These are phyloP conservation scores for Kuschelorhynchus macadamiae DNA, from an alignment of 2,888 invertebrate genomes.

Conservation along the genomic window DNA sequence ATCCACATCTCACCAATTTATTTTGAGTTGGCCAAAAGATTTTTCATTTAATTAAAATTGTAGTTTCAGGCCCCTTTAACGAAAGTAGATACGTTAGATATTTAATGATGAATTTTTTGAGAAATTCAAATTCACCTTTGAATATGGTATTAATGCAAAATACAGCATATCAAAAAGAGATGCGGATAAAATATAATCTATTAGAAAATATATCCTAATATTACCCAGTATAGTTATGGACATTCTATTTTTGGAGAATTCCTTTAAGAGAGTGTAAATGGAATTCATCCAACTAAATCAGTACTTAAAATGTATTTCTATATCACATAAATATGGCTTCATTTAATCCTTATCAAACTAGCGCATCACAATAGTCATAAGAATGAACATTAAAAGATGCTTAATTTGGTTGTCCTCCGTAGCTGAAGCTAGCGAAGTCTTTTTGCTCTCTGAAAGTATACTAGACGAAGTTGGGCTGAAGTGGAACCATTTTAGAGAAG, in stretches of 20 bases:
- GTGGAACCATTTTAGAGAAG: constrained; percentile 60
- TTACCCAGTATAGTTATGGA: not conserved
- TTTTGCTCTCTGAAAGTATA: constrained; percentile 68
- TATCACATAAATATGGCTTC: constrained; percentile 37
- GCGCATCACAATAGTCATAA: constrained; percentile 43
- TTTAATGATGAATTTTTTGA: too few relatives aligned
- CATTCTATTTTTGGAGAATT: constrained; percentile 4
- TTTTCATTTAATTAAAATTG: too few relatives aligned
- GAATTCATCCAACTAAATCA: not conserved
- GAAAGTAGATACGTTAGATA: too few relatives aligned
- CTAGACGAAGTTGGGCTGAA: constrained; percentile 63
- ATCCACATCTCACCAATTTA: too few relatives aligned
- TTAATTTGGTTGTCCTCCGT: constrained; percentile 51
- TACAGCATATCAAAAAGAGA: not conserved
- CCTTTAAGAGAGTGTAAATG: not conserved
- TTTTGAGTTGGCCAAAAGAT: too few relatives aligned
- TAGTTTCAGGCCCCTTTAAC: too few relatives aligned
- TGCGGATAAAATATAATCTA: not conserved
- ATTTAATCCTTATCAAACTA: constrained; percentile 30
- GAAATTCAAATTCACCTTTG: too few relatives aligned
- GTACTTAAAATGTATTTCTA: constrained; percentile 14
- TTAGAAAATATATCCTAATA: not conserved
- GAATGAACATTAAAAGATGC: constrained; percentile 35
- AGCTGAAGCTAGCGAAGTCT: constrained; percentile 67
- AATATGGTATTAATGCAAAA: too few relatives aligned